Evolutionary conservation across 2,113 vertebrate species (phyloP).

Genomic region (Nettapus auritus): DNA sequence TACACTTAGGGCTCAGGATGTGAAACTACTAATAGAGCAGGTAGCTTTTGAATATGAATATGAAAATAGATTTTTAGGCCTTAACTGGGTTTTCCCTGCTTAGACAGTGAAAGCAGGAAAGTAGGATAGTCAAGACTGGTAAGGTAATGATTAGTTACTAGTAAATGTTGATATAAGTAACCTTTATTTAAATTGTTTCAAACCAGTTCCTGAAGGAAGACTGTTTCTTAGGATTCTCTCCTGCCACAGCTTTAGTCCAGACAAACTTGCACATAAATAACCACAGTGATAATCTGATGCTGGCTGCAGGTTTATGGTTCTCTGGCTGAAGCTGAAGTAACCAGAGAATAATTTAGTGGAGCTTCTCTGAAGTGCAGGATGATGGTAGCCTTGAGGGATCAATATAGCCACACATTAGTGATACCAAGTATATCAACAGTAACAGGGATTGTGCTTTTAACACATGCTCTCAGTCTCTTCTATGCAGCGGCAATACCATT

Average conservation of each 20-base stretch:
- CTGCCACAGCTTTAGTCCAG: background rate
- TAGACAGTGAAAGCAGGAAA: background rate
- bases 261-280: background rate
- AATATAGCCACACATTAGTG: background rate
- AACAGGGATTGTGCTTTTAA: background rate
- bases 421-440: background rate
- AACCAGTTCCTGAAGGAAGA: background rate
- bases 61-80: background rate
- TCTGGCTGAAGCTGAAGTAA: background rate
- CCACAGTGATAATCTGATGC: background rate
- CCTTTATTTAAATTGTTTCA: background rate
- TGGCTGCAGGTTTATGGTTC: background rate
- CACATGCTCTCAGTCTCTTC: background rate
- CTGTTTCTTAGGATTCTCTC: background rate
- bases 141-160: background rate
- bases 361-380: background rate
- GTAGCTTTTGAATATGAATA: background rate
- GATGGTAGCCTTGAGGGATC: background rate
- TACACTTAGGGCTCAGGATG: background rate
- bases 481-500: fast-evolving
- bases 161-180: background rate
- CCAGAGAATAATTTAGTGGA: background rate
- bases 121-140: background rate
- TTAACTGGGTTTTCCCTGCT: background rate
- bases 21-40: background rate